Evolutionary conservation across 2,888 invertebrate species (phyloP).

Genomic region (Apotomis betuletana): DNA sequence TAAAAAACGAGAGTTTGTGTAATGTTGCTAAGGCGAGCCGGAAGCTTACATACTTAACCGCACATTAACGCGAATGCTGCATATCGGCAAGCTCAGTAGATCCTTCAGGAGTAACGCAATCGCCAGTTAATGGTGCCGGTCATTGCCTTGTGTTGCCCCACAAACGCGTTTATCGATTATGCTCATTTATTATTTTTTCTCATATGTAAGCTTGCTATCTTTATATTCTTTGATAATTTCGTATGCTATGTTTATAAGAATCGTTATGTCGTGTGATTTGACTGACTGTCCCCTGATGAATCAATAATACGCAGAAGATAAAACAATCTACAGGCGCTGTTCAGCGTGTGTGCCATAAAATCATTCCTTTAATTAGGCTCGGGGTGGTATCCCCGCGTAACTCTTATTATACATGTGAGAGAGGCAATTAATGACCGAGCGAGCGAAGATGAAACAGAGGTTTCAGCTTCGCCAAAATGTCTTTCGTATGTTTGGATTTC

Average conservation of each 20-base stretch:
- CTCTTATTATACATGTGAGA: too few relatives aligned
- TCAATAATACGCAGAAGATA: too few relatives aligned
- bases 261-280: neutral
- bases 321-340: too few relatives aligned
- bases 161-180: slow-evolving; percentile 35
- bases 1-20: neutral
- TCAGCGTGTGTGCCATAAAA: too few relatives aligned
- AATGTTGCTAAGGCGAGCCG: slow-evolving; percentile 3
- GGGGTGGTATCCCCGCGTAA: too few relatives aligned
- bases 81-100: slow-evolving; percentile 24
- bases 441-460: too few relatives aligned
- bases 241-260: neutral
- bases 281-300: too few relatives aligned
- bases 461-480: too few relatives aligned
- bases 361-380: too few relatives aligned
- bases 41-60: slow-evolving; percentile 14
- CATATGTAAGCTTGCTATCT: neutral
- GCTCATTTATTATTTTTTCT: slow-evolving; percentile 23
- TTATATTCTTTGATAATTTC: neutral
- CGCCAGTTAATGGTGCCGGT: slow-evolving; percentile 39
- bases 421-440: too few relatives aligned
- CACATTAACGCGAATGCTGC: slow-evolving; percentile 14
- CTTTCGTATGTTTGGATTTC: too few relatives aligned
- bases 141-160: slow-evolving; percentile 37
- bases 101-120: slow-evolving; percentile 35